Conservation (phyloP, 2,797 vertebrate species). For the Danio tinwini region DNA sequence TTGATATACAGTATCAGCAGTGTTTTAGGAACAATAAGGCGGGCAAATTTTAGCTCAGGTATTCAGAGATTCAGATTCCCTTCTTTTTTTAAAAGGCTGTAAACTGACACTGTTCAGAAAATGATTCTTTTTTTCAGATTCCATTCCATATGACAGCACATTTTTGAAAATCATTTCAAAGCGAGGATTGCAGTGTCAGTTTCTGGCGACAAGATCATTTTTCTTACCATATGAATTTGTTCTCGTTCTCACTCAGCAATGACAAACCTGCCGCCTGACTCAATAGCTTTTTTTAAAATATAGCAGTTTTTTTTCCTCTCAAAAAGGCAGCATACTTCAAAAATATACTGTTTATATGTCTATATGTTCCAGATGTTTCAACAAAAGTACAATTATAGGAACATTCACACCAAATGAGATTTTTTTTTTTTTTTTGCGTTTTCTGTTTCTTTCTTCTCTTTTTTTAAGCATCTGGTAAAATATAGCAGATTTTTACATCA, state of each 20-base stretch:
- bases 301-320: background rate
- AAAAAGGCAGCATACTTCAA: slow-evolving; percentile 26
- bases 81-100: slow-evolving; percentile 21
- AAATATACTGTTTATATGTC: slow-evolving; percentile 37
- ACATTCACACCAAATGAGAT: background rate
- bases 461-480: background rate
- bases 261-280: slow-evolving; percentile 25
- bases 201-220: slow-evolving; percentile 3
- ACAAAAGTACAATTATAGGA: slow-evolving; percentile 19
- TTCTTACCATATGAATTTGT: background rate
- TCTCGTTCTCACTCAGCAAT: slow-evolving; percentile 20
- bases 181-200: background rate
- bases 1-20: background rate
- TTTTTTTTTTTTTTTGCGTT: too few species aligned
- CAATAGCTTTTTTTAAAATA: slow-evolving; percentile 8
- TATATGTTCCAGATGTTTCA: slow-evolving; percentile 31
- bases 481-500: slow-evolving; percentile 12
- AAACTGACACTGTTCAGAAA: background rate
- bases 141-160: background rate
- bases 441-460: too few species aligned
- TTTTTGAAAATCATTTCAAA: slow-evolving; percentile 20
- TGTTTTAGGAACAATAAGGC: background rate
- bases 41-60: background rate
- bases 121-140: background rate
- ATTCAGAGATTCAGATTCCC: slow-evolving; percentile 9